Percentiles rank a stretch among this genome's conserved stretches.
phyloP scores from a whole-genome alignment of 2,113 vertebrate species.

The Ceyx cyanopectus region DNA sequence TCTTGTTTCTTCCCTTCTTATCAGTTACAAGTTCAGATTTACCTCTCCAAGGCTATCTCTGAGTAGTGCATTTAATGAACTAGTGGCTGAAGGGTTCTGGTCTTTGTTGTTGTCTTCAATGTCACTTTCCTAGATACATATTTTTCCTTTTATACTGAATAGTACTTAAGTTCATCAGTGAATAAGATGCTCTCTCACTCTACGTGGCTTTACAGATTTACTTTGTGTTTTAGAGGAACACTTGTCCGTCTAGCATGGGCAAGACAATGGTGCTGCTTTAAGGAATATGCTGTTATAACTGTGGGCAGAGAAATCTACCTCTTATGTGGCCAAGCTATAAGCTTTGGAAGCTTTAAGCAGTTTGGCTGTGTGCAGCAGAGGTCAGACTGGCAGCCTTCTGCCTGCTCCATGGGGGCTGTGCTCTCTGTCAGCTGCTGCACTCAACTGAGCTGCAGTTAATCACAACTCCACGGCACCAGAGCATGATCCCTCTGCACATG shows the following conservation, averaged over 20 bases:
- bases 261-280: background rate
- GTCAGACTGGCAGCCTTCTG: background rate
- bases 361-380: background rate
- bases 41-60: background rate
- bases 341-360: background rate
- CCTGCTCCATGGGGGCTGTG: background rate
- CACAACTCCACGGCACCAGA: background rate
- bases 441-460: background rate
- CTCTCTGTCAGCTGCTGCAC: background rate
- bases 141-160: background rate
- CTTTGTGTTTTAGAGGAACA: background rate
- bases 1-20: background rate
- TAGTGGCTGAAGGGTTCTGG: background rate
- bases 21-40: background rate
- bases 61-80: background rate
- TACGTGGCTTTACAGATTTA: background rate
- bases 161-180: background rate
- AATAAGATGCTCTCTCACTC: background rate
- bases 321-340: background rate
- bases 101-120: background rate
- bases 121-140: background rate
- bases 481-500: accelerated
- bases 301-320: background rate
- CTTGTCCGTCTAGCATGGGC: background rate
- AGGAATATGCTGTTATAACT: background rate